Conservation (phyloP, 2,113 vertebrate species). For the Trinectes maculatus region DNA sequence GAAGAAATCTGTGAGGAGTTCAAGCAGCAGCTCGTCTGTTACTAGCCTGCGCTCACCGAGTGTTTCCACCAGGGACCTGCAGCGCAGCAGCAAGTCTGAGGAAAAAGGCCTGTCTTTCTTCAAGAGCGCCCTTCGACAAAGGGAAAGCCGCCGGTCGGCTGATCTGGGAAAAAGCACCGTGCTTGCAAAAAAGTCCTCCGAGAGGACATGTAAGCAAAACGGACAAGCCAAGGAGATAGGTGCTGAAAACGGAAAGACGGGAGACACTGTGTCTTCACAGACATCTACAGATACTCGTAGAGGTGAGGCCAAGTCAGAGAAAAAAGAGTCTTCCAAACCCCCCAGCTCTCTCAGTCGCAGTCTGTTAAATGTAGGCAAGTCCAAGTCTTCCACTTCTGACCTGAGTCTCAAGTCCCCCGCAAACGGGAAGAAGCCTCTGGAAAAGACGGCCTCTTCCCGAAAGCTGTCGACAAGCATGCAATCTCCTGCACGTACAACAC, state of each 20-base stretch:
- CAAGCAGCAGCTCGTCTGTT: slow-evolving; percentile 90
- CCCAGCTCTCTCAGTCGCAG: slow-evolving; percentile 86
- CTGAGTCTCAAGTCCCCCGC: slow-evolving; percentile 80
- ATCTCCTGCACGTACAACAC: slow-evolving; percentile 89
- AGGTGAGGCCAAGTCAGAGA: slow-evolving; percentile 70
- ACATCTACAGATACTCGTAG: slow-evolving; percentile 58
- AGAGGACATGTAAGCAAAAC: slow-evolving; percentile 81
- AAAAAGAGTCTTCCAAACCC: slow-evolving; percentile 82
- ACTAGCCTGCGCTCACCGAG: slow-evolving; percentile 92
- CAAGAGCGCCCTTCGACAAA: slow-evolving; percentile 93
- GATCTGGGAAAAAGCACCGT: slow-evolving; percentile 92
- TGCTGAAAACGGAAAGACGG: slow-evolving; percentile 63
- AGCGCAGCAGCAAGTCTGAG: slow-evolving; percentile 91
- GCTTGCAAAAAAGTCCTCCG: slow-evolving; percentile 86
- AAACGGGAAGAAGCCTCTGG: slow-evolving; percentile 85
- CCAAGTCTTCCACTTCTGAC: slow-evolving; percentile 91
- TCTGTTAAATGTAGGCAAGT: slow-evolving; percentile 87
- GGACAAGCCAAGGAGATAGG: slow-evolving; percentile 76
- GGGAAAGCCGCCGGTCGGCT: slow-evolving; percentile 92
- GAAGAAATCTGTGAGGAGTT: slow-evolving; percentile 85
- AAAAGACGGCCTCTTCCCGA: slow-evolving; percentile 85
- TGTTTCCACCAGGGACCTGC: slow-evolving; percentile 79
- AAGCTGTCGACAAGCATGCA: slow-evolving; percentile 91
- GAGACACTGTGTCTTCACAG: slow-evolving; percentile 69
- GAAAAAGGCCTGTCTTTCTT: slow-evolving; percentile 97